Conservation (phyloP, 92 coral and sea anemone species). For the Phenganax stokvisi region DNA sequence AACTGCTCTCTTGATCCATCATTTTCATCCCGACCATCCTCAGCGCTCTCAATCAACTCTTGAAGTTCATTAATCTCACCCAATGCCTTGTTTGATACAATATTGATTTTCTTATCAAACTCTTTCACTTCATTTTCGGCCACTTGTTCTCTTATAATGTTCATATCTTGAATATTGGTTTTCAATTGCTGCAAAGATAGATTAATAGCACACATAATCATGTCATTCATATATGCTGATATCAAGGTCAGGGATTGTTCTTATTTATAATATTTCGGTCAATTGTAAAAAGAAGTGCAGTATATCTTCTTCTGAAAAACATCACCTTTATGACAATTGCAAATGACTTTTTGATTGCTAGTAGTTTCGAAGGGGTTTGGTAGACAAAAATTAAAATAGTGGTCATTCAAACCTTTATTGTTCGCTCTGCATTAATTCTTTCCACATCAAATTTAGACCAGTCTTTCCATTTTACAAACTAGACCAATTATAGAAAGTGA, state of each 20-base stretch:
- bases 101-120: slow-evolving; percentile 74
- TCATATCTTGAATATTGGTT: slow-evolving; percentile 75
- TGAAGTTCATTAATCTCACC: slow-evolving; percentile 69
- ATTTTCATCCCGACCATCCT: slow-evolving; percentile 5
- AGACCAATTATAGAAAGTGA: slow-evolving; percentile 12
- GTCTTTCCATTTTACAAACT: slow-evolving; percentile 64
- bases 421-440: slow-evolving; percentile 94
- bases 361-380: no score
- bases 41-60: slow-evolving; percentile 45
- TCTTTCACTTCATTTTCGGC: slow-evolving; percentile 53
- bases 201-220: not conserved
- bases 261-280: no score
- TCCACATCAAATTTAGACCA: slow-evolving; percentile 90
- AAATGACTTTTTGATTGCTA: no score
- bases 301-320: no score
- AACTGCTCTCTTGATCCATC: not conserved
- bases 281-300: no score
- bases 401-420: slow-evolving; percentile 69
- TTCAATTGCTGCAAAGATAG: slow-evolving; percentile 67
- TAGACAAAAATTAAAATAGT: no score
- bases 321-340: no score
- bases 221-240: no score
- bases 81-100: slow-evolving; percentile 65
- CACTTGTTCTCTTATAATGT: slow-evolving; percentile 67
- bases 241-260: no score